Conservation (phyloP, 2,113 vertebrate genomes). For the Emydura subglobosa region DNA sequence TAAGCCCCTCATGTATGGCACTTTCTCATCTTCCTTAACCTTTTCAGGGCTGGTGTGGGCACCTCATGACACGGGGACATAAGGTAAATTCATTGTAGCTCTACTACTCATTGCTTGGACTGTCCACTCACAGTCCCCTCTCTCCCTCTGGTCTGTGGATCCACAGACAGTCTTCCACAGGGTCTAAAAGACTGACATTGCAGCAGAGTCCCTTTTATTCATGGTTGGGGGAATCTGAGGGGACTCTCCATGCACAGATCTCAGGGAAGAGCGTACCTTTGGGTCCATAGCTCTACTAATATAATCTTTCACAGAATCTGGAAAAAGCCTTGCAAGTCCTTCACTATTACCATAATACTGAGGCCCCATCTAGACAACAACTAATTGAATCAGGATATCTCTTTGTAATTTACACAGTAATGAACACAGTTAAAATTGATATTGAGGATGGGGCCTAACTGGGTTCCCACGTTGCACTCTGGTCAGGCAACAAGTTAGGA, state of each 20-base stretch:
- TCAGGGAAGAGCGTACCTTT: background rate
- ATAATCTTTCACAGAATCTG: background rate
- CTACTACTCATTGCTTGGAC: background rate
- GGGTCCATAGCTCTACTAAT: background rate
- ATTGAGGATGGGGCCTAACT: background rate
- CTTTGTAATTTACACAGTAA: background rate
- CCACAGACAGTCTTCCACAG: background rate
- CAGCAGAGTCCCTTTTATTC: background rate
- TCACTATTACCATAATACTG: background rate
- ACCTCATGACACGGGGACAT: background rate
- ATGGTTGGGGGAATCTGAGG: background rate
- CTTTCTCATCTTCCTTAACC: background rate
- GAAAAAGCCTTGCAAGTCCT: background rate
- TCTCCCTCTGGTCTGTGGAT: background rate
- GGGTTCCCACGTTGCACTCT: background rate
- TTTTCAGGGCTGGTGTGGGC: background rate
- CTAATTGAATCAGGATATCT: background rate
- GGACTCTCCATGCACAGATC: background rate
- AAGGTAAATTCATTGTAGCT: background rate
- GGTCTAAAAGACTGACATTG: background rate
- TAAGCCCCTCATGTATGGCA: background rate
- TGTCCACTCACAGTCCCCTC: background rate
- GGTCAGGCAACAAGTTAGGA: background rate
- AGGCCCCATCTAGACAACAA: background rate
- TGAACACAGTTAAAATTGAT: background rate